phyloP scores from a whole-genome alignment of 2,888 invertebrate species.

The Zele albiditarsus region DNA sequence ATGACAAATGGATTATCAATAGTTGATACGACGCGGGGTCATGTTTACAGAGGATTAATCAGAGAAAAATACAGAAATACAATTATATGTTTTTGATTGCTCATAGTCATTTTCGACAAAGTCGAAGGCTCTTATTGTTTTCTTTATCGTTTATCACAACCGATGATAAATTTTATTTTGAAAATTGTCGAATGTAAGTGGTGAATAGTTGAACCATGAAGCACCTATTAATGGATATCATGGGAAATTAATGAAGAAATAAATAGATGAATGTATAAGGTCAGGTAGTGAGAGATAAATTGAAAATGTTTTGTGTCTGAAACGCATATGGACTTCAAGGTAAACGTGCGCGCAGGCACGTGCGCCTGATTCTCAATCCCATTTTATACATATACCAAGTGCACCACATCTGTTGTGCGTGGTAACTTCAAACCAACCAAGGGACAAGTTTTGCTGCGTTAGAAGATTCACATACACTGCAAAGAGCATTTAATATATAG shows the following conservation, averaged over 20 bases:
- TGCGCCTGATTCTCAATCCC: constrained; percentile 19
- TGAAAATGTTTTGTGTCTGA: not conserved
- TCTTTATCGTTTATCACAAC: no score
- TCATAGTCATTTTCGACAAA: no score
- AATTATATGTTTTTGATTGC: no score
- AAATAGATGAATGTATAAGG: not conserved
- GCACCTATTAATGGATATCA: no score
- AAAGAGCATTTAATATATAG: not conserved
- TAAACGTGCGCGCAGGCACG: constrained; percentile 22
- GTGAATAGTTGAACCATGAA: no score
- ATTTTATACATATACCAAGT: not conserved
- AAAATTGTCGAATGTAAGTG: not conserved
- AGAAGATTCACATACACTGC: no score
- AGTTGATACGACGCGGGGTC: not conserved
- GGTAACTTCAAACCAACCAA: not conserved
- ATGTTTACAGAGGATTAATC: not conserved
- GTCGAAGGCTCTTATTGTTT: no score
- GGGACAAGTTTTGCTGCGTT: not conserved
- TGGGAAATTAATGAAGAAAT: not conserved
- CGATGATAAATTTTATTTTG: not conserved
- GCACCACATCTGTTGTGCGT: constrained; percentile 3
- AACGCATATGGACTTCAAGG: not conserved
- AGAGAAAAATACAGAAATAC: not conserved
- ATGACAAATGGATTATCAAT: not conserved
- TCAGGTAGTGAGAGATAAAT: not conserved